Percentiles rank a stretch among this genome's conserved stretches.
phyloP scores from a whole-genome alignment of 2,888 invertebrate species.

The Drosophila aldrichi region DNA sequence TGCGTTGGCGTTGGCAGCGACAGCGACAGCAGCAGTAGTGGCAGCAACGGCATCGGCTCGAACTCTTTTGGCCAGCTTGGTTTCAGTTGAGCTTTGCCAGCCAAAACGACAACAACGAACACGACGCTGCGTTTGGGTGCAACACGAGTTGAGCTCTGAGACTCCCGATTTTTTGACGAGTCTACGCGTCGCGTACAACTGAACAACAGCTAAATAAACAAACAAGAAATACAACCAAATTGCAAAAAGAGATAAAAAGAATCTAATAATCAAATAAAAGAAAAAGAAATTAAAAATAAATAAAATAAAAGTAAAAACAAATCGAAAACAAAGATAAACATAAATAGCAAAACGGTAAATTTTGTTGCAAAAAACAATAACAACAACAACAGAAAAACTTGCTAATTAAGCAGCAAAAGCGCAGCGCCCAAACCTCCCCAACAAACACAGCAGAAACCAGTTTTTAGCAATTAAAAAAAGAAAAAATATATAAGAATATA shows the following conservation, averaged over 20 bases:
- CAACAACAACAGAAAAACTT: conserved; percentile 26
- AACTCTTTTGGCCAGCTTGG: conserved; percentile 47
- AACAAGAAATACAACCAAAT: conserved; percentile 12
- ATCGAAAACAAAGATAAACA: conserved; percentile 43
- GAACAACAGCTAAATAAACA: conserved; percentile 31
- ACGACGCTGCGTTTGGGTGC: conserved; percentile 77
- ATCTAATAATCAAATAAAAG: conserved; percentile 13
- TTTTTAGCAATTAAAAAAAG: conserved; percentile 36
- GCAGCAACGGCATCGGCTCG: conserved; percentile 20
- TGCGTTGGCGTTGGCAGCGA: conserved; percentile 9
- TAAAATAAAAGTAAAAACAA: conserved; percentile 29
- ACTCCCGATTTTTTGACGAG: conserved; percentile 48
- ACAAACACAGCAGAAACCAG: conserved; percentile 23
- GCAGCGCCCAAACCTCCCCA: conserved; percentile 12
- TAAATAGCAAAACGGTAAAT: conserved; percentile 51
- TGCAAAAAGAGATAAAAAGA: conserved; percentile 20
- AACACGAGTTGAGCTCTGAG: conserved; percentile 49
- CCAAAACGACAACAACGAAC: conserved; percentile 71
- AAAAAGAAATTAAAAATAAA: conserved; percentile 10
- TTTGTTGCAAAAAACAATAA: conserved; percentile 21
- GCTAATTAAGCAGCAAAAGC: conserved; percentile 57
- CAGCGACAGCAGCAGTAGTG: not conserved
- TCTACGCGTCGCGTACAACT: conserved; percentile 60
- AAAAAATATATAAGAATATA: conserved; percentile 15
- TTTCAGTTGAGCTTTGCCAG: conserved; percentile 83